Base-by-base conservation (phyloP, 2,797 vertebrate species). In the Rhabdomys pumilio region DNA sequence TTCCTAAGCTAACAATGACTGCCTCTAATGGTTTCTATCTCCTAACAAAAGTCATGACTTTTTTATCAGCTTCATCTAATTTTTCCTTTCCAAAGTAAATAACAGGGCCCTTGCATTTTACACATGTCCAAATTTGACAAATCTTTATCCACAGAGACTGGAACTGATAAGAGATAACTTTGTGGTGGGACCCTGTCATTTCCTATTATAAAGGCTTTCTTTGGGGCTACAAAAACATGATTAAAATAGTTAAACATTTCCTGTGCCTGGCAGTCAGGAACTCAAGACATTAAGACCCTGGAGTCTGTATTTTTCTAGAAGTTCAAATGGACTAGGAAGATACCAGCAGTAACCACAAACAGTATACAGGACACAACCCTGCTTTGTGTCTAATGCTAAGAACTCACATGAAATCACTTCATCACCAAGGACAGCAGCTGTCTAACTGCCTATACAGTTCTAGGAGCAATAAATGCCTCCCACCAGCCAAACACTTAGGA, bases 361-460 rank as follows among this genome's bases (percentile, higher is more conserved):
- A 95, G 82, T 53, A 92, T 7, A 96, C 47, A 94, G 65, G 87
- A 76, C 80, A 96, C 90, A 90, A 90, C 79, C 34, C 50, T 86
- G 81, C 86, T 38, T 96, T 97, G 93, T 96, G 93, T 95, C 94
- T 93, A 97, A 75, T 95, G 67, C 92, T 96, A 90, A 90, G 61
- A 93, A 95, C 65, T 80, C 77, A 96, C 90, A 89, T 50, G 93
- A 97, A 97, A 95, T 90, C 94, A 44, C 73, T 98, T 98, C 98
- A 98, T 98, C 98, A 98, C 98, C 98, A 98, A 96, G 98, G 98
- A 98, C 98, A 98, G 98, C 98, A 93, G 94, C 98, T 93, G 6
- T 89, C 50, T 85, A 90, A 97, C 95, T 93, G 61, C 77, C 86
- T 69, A 50, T 83, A 96, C 59, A 85, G 80, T 92, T 95, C 91